Evolutionary conservation across 2,888 invertebrate species (phyloP).

Genomic region (Gastracanthus pulcherrimus): DNA sequence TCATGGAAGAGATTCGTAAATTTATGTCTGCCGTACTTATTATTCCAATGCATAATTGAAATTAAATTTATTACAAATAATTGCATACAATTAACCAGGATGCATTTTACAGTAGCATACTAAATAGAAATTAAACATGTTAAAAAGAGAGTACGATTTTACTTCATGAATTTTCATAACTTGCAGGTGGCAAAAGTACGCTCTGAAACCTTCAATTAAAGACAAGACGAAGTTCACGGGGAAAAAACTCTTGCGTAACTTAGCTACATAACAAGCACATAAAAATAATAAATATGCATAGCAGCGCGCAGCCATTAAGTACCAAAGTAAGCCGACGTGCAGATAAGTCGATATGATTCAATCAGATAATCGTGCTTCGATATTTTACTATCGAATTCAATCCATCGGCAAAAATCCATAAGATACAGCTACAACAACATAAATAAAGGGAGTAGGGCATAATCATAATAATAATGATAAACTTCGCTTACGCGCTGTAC

Average conservation of each 20-base stretch:
- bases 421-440: slow-evolving; percentile 5
- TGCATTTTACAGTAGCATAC: not conserved
- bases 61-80: slow-evolving; percentile 27
- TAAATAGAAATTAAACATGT: slow-evolving; percentile 36
- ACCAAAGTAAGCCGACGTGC: slow-evolving; percentile 35
- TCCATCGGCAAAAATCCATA: slow-evolving; percentile 53
- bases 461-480: slow-evolving; percentile 43
- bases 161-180: slow-evolving; percentile 50
- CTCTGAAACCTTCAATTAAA: slow-evolving; percentile 45
- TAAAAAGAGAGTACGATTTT: not conserved
- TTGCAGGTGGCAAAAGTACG: slow-evolving; percentile 46
- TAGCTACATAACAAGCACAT: not conserved
- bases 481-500: slow-evolving; percentile 12
- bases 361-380: slow-evolving; percentile 53
- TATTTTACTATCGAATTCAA: slow-evolving; percentile 54
- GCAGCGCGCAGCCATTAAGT: slow-evolving; percentile 21
- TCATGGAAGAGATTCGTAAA: not conserved
- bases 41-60: slow-evolving; percentile 6
- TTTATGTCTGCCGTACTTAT: not conserved
- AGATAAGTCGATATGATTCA: slow-evolving; percentile 49
- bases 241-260: slow-evolving; percentile 36
- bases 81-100: slow-evolving; percentile 26
- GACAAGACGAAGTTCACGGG: not conserved
- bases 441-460: not conserved
- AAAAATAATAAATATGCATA: slow-evolving; percentile 59